Conservation (phyloP, 1,140 invertebrate genomes). For the Magallana ariakensis region DNA sequence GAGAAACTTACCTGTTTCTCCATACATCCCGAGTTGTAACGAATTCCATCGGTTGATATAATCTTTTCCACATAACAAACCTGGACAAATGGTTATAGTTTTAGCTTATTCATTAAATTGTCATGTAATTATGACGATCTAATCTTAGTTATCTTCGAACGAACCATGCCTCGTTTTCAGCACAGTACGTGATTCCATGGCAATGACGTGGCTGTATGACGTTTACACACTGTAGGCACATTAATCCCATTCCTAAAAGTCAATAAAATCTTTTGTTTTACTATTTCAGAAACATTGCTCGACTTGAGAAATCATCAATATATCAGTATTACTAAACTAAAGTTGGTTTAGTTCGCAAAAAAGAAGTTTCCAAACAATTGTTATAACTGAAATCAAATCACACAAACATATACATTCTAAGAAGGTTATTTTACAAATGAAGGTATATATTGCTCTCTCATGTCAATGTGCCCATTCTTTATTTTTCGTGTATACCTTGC, state of each 20-base stretch:
- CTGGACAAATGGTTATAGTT: neutral
- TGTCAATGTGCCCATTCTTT: too few species aligned
- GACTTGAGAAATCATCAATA: too few species aligned
- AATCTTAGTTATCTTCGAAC: too few species aligned
- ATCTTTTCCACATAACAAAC: constrained; percentile 8
- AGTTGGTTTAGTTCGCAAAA: neutral
- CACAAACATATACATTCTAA: too few species aligned
- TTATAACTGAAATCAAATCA: too few species aligned
- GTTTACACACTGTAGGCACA: constrained; percentile 14
- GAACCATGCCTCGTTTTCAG: constrained; percentile 5
- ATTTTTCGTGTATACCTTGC: too few species aligned
- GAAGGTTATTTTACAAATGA: too few species aligned
- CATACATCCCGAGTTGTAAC: constrained; percentile 14
- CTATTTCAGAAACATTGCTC: too few species aligned
- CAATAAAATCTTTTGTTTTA: neutral
- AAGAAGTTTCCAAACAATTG: too few species aligned
- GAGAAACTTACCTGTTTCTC: neutral
- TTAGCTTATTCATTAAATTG: too few species aligned
- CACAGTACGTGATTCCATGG: neutral
- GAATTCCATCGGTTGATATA: neutral
- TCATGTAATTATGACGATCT: too few species aligned
- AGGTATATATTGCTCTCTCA: too few species aligned
- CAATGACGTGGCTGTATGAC: constrained; percentile 16
- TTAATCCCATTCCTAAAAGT: neutral
- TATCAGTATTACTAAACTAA: neutral